Evolutionary conservation across 2,888 invertebrate genomes (phyloP).

Genomic region (Himalopsyche kuldschensis): DNA sequence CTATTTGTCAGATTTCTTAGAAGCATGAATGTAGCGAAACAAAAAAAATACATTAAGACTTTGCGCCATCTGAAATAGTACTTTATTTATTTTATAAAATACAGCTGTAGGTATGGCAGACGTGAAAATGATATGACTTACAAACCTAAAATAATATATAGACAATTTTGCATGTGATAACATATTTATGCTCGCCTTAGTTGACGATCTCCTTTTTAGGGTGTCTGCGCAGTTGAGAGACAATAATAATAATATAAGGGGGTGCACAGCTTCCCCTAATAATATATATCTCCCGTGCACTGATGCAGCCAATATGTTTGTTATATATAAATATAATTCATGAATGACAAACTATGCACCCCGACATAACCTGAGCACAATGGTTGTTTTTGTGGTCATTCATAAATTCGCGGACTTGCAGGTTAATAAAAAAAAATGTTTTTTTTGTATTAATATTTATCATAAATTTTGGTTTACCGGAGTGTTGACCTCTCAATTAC

Average conservation of each 20-base stretch:
- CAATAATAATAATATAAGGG: not conserved
- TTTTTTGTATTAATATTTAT: too few species aligned
- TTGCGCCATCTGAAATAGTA: too few species aligned
- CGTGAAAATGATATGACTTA: too few species aligned
- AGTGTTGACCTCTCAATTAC: too few species aligned
- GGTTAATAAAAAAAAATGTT: not conserved
- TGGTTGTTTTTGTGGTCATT: not conserved
- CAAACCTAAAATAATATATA: too few species aligned
- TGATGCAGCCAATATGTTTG: slow-evolving; percentile 36
- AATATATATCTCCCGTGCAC: slow-evolving; percentile 2
- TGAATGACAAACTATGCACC: slow-evolving; percentile 31
- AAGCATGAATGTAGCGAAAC: too few species aligned
- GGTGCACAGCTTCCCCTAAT: not conserved
- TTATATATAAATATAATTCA: slow-evolving; percentile 34
- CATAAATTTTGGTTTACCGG: too few species aligned
- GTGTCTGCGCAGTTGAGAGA: not conserved
- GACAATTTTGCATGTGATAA: too few species aligned
- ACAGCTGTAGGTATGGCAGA: too few species aligned
- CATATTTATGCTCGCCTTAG: not conserved
- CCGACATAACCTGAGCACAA: not conserved
- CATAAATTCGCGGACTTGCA: not conserved
- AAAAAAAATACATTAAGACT: too few species aligned
- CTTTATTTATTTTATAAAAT: too few species aligned
- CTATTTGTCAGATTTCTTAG: too few species aligned
- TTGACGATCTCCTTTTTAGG: not conserved